phyloP scores from a whole-genome alignment of 2,797 vertebrate genomes.

The Podargus strigoides region DNA sequence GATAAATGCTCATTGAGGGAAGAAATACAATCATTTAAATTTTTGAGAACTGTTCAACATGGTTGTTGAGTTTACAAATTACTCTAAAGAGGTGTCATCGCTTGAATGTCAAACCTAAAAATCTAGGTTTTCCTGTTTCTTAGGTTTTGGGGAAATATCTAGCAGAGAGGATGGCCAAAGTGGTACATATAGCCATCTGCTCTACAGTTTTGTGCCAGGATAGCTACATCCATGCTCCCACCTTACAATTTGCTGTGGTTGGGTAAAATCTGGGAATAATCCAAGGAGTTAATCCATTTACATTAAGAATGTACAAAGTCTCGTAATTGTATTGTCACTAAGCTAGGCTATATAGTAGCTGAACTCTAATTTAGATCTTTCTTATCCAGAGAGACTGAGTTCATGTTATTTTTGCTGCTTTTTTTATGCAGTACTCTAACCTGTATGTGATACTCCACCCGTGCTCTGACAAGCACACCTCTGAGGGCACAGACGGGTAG shows the following conservation, averaged over 20 bases:
- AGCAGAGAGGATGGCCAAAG: neutral
- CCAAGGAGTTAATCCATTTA: neutral
- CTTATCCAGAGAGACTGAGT: neutral
- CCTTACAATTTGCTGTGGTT: neutral
- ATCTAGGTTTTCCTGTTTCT: neutral
- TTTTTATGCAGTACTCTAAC: neutral
- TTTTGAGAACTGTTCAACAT: neutral
- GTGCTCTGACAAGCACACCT: neutral
- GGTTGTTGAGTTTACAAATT: neutral
- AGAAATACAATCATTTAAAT: constrained; percentile 1
- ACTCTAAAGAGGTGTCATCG: neutral
- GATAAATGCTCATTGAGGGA: neutral
- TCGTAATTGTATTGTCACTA: neutral
- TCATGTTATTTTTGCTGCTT: neutral
- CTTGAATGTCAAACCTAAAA: neutral
- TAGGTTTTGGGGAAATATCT: neutral
- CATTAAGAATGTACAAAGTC: neutral
- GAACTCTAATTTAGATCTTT: neutral
- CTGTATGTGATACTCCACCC: neutral
- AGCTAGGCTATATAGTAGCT: neutral
- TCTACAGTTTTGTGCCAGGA: neutral
- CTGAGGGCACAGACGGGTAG: neutral
- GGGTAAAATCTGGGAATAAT: neutral
- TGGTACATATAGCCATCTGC: neutral
- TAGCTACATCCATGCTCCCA: neutral